These are phyloP conservation scores for Agapornis roseicollis DNA, from an alignment of 2,113 vertebrate species.

Conservation along the genomic window DNA sequence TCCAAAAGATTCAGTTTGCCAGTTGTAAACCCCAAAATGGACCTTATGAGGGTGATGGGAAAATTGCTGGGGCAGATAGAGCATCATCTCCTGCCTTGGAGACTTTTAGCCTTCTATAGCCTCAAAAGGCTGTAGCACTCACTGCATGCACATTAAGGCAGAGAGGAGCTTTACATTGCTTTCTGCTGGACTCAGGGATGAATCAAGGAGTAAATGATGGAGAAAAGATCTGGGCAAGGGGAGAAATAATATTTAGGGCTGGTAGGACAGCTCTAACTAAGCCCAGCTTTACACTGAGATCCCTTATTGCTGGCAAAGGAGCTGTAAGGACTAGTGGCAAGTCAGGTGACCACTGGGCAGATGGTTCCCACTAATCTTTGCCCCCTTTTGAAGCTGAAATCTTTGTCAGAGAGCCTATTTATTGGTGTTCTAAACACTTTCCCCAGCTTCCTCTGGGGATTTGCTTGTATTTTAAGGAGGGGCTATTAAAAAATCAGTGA, in stretches of 20 bases:
- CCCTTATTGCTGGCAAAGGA: not conserved
- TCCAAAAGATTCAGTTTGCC: not conserved
- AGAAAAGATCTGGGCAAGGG: not conserved
- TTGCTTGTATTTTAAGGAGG: not conserved
- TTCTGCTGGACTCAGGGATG: not conserved
- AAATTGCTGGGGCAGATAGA: not conserved
- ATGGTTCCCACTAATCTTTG: not conserved
- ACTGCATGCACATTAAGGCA: rapidly evolving
- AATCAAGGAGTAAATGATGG: not conserved
- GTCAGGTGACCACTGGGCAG: not conserved
- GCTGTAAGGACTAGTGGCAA: not conserved
- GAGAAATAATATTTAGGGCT: not conserved
- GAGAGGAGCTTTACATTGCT: not conserved
- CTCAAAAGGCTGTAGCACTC: not conserved
- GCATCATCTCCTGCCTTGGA: not conserved
- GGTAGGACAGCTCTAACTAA: not conserved
- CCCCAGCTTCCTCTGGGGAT: not conserved
- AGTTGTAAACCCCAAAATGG: not conserved
- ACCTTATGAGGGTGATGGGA: not conserved
- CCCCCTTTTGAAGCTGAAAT: not conserved
- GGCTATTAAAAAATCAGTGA: not conserved
- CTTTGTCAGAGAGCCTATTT: not conserved
- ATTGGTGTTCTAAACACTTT: not conserved
- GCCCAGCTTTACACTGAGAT: not conserved
- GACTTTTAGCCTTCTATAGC: rapidly evolving